These are phyloP conservation scores for Sthenelais limicola DNA, from an alignment of 2,888 invertebrate genomes.

Conservation along the genomic window DNA sequence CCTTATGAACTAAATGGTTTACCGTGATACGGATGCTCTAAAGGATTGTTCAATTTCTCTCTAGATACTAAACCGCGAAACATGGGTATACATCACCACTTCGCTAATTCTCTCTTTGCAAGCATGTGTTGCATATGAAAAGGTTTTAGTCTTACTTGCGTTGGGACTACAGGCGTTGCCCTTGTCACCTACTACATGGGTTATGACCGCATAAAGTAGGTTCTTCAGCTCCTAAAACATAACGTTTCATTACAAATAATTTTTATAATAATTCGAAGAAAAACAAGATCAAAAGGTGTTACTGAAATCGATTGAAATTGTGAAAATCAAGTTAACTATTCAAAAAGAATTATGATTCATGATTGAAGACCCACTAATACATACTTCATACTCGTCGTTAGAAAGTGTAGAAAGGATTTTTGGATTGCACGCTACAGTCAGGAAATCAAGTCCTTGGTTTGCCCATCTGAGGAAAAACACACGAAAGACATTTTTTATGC, in stretches of 20 bases:
- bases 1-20: too few species aligned
- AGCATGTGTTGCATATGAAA: not conserved
- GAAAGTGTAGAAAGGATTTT: slow-evolving; percentile 83
- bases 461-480: slow-evolving; percentile 80
- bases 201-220: slow-evolving; percentile 87
- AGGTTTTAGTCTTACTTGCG: slow-evolving; percentile 8
- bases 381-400: slow-evolving; percentile 85
- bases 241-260: not conserved
- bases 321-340: slow-evolving; percentile 5
- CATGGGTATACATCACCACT: too few species aligned
- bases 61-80: too few species aligned
- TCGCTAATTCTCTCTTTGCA: too few species aligned
- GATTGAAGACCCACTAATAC: too few species aligned
- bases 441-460: slow-evolving; percentile 88
- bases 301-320: too few species aligned
- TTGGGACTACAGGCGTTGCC: slow-evolving; percentile 37
- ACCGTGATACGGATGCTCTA: too few species aligned
- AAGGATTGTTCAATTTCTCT: too few species aligned
- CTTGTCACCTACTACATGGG: slow-evolving; percentile 83
- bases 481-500: not conserved
- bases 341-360: not conserved
- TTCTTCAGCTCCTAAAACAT: slow-evolving; percentile 78
- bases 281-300: too few species aligned
- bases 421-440: slow-evolving; percentile 88
- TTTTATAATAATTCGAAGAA: not conserved